Evolutionary conservation across 2,113 vertebrate species (phyloP).

Genomic region (Mastomys coucha): DNA sequence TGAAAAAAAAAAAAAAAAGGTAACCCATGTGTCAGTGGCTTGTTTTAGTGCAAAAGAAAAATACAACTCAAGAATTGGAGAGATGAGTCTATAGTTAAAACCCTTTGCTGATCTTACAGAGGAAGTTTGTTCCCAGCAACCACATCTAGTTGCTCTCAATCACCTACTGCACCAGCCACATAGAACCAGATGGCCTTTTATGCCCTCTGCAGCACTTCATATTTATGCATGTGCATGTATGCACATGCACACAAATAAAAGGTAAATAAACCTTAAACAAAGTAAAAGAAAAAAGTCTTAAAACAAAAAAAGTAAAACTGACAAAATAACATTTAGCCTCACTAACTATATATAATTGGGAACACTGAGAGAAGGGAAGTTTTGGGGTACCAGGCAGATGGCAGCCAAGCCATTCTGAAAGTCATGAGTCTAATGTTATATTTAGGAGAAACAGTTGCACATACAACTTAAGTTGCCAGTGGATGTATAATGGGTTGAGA

Average conservation of each 20-base stretch:
- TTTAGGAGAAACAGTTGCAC: neutral
- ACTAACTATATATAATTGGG: neutral
- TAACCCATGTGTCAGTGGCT: too few relatives aligned
- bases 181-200: neutral
- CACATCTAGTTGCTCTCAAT: neutral
- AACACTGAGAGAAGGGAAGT: neutral
- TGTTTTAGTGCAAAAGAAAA: neutral
- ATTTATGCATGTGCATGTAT: too few relatives aligned
- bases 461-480: neutral
- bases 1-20: neutral
- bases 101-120: neutral
- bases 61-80: neutral
- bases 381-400: neutral
- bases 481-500: neutral
- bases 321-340: neutral
- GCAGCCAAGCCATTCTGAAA: too few relatives aligned
- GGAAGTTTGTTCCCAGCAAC: neutral
- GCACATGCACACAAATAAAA: neutral
- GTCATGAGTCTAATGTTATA: neutral
- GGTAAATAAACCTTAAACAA: neutral
- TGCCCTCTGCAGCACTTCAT: neutral
- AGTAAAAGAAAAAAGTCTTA: neutral
- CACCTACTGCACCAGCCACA: neutral
- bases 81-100: neutral
- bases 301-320: neutral